phyloP scores from a whole-genome alignment of 2,888 invertebrate genomes.

The Reticulitermes lucifugus region DNA sequence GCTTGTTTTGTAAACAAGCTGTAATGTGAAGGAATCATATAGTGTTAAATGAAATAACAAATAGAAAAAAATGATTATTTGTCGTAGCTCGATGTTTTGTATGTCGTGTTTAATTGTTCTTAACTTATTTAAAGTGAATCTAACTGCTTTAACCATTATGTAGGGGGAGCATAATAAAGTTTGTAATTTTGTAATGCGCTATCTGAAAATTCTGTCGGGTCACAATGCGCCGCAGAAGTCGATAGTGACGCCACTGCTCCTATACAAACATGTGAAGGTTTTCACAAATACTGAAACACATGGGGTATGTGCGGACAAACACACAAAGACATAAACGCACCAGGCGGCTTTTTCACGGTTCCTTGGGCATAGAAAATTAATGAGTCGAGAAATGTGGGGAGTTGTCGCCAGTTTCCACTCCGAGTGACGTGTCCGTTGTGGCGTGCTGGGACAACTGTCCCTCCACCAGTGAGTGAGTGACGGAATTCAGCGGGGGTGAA shows the following conservation, averaged over 20 bases:
- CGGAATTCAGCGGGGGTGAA: conserved; percentile 12
- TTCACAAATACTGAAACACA: not conserved
- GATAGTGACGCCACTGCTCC: not conserved
- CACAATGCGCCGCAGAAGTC: too few species aligned
- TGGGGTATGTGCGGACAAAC: not conserved
- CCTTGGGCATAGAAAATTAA: conserved; percentile 33
- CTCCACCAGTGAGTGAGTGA: conserved; percentile 8
- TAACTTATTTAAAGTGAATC: too few species aligned
- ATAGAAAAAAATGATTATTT: too few species aligned
- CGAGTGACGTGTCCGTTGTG: conserved; percentile 12
- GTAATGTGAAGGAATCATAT: too few species aligned
- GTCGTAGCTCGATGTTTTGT: too few species aligned
- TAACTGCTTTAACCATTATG: too few species aligned
- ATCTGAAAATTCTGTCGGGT: too few species aligned
- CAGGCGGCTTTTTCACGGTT: conserved; percentile 32
- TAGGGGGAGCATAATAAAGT: too few species aligned
- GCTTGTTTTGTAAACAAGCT: too few species aligned
- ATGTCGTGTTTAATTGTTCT: too few species aligned
- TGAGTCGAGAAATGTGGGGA: conserved; percentile 32
- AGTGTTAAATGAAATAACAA: too few species aligned
- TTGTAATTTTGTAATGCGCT: too few species aligned
- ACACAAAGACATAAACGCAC: conserved; percentile 3
- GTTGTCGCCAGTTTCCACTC: conserved; percentile 26
- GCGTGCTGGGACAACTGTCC: not conserved
- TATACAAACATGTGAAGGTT: not conserved